Evolutionary conservation across 2,888 invertebrate genomes (phyloP).

Genomic region (Aelia acuminata): DNA sequence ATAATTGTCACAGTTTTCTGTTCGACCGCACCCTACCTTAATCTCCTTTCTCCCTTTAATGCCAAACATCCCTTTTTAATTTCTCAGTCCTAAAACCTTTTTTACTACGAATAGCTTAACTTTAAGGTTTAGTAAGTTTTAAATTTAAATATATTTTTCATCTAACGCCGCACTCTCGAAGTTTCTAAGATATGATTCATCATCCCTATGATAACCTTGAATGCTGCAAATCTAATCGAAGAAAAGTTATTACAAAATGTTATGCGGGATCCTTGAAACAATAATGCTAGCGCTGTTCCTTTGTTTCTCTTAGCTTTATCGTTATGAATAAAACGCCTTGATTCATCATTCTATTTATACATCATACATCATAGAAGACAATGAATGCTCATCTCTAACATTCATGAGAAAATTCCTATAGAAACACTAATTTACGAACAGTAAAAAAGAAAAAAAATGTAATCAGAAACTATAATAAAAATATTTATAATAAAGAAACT

Average conservation of each 20-base stretch:
- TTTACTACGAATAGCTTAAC: too few relatives aligned
- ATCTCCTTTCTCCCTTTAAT: too few relatives aligned
- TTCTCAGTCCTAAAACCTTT: too few relatives aligned
- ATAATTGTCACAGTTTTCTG: too few relatives aligned
- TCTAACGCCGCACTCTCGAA: neutral
- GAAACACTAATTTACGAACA: too few relatives aligned
- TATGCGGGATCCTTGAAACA: neutral
- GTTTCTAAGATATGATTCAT: neutral
- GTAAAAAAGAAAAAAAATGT: too few relatives aligned
- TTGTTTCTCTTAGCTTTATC: neutral
- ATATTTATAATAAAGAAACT: too few relatives aligned
- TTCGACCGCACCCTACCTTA: too few relatives aligned
- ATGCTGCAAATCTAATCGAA: conserved; percentile 3
- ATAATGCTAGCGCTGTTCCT: neutral
- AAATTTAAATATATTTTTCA: too few relatives aligned
- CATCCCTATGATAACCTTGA: neutral
- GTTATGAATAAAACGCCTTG: neutral
- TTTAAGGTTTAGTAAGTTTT: too few relatives aligned
- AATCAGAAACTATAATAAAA: too few relatives aligned
- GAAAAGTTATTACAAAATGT: neutral
- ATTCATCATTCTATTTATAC: neutral
- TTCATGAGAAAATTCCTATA: neutral
- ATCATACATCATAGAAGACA: neutral
- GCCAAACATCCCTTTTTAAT: too few relatives aligned
- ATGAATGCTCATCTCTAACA: neutral